Evolutionary conservation across 1,140 invertebrate genomes (phyloP).

Genomic region (Himalopsyche phryganea): DNA sequence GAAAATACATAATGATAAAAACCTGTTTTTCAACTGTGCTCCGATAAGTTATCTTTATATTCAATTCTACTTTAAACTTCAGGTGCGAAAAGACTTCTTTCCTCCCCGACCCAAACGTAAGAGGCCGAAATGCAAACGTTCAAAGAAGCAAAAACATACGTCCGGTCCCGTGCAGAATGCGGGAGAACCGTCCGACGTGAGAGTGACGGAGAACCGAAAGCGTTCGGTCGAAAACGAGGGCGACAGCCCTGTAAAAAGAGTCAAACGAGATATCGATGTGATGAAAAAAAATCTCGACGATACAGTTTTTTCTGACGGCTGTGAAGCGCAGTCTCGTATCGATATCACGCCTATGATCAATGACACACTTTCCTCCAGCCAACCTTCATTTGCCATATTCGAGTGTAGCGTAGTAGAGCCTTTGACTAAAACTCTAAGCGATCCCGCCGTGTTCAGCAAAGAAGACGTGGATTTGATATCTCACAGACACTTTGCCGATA

Average conservation of each 20-base stretch:
- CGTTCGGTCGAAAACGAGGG: slow-evolving; percentile 7
- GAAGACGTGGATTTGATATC: slow-evolving; percentile 24
- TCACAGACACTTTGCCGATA: slow-evolving; percentile 30
- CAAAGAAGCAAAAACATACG: slow-evolving; percentile 12
- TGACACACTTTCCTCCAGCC: slow-evolving; percentile 24
- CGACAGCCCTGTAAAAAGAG: slow-evolving; percentile 4
- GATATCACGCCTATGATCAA: neutral
- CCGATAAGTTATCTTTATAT: too few relatives aligned
- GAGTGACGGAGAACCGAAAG: slow-evolving; percentile 13
- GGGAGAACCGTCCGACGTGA: neutral
- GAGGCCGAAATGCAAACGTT: slow-evolving; percentile 34
- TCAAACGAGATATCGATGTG: slow-evolving; percentile 15
- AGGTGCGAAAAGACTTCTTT: slow-evolving; percentile 63
- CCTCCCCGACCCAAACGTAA: slow-evolving; percentile 58
- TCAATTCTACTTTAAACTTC: slow-evolving; percentile 31
- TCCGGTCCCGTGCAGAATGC: too few relatives aligned
- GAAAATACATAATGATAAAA: too few relatives aligned
- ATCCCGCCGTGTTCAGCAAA: slow-evolving; percentile 20
- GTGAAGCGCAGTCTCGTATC: slow-evolving; percentile 8
- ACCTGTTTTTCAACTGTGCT: too few relatives aligned
- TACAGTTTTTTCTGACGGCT: slow-evolving; percentile 16
- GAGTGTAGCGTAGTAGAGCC: slow-evolving; percentile 9
- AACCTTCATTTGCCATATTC: slow-evolving; percentile 18
- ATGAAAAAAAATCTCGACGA: slow-evolving; percentile 22
- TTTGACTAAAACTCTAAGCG: slow-evolving; percentile 23